A percentile compares a stretch with the other conserved stretches of the same genome.
These are phyloP conservation scores for Sinhomidia bicolor DNA, from an alignment of 2,888 invertebrate species.

Conservation along the genomic window DNA sequence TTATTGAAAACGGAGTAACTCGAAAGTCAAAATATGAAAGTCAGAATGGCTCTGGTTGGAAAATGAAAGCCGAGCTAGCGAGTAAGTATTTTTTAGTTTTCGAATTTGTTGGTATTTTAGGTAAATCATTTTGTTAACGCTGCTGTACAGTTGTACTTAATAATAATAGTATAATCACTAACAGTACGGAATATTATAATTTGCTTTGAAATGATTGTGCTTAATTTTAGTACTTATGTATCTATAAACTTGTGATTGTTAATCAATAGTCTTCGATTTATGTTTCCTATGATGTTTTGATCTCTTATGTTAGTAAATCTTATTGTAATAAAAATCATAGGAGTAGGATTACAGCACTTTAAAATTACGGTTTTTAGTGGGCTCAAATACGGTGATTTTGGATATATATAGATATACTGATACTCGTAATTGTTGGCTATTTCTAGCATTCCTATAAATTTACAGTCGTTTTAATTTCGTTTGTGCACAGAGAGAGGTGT, in stretches of 20 bases:
- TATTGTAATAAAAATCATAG: background rate
- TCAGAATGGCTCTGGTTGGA: background rate
- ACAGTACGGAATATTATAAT: background rate
- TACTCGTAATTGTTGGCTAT: background rate
- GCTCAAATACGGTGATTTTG: background rate
- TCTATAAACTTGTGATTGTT: conserved; percentile 7
- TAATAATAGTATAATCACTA: no score
- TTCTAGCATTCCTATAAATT: conserved; percentile 29
- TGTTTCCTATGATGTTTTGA: conserved; percentile 17
- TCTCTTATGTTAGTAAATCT: no score
- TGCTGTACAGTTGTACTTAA: no score
- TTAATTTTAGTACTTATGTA: no score
- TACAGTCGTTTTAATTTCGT: background rate
- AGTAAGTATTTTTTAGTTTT: no score
- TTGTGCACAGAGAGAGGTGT: background rate
- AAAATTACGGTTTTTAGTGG: background rate
- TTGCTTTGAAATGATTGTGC: background rate
- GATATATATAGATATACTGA: background rate
- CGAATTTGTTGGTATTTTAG: no score
- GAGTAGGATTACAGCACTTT: background rate
- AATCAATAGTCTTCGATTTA: background rate
- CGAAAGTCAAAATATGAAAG: background rate
- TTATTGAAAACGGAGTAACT: conserved; percentile 47
- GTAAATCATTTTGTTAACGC: no score
- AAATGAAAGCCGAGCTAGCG: background rate